These are phyloP conservation scores for Patiria pectinifera DNA, from an alignment of 53 echinoderm and acorn worm species.

Conservation along the genomic window DNA sequence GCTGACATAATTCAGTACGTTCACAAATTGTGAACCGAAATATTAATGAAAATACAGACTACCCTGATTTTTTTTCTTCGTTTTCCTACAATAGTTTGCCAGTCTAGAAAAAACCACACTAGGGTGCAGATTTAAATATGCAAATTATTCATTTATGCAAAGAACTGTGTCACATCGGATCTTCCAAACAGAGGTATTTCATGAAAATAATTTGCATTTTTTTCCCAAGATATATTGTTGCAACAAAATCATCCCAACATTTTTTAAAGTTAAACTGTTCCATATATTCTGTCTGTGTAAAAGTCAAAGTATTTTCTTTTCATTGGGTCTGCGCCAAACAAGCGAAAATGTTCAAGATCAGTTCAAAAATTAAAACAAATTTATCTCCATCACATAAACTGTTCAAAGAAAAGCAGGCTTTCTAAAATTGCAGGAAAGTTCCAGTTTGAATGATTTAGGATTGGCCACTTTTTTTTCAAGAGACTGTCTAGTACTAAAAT, in stretches of 20 bases:
- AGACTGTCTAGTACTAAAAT: not conserved
- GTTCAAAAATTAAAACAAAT: too few species aligned
- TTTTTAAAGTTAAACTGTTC: not conserved
- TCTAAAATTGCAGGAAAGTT: not conserved
- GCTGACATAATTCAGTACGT: not conserved
- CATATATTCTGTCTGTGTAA: not conserved
- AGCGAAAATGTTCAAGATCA: not conserved
- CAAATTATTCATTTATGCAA: constrained; percentile 3
- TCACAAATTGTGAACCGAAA: not conserved
- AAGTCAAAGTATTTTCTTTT: too few species aligned
- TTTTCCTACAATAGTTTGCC: not conserved
- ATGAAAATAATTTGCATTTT: not conserved
- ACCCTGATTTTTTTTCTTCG: not conserved
- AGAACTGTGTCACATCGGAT: not conserved
- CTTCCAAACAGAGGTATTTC: not conserved
- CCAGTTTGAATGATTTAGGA: not conserved
- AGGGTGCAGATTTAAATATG: not conserved
- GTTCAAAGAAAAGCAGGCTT: not conserved
- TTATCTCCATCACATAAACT: not conserved
- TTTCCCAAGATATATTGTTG: too few species aligned
- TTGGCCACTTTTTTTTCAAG: not conserved
- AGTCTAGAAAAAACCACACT: not conserved
- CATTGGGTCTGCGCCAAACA: too few species aligned
- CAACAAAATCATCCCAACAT: not conserved
- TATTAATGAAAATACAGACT: not conserved